Conservation (phyloP, 1,140 invertebrate genomes). For the Helicoverpa zea region DNA sequence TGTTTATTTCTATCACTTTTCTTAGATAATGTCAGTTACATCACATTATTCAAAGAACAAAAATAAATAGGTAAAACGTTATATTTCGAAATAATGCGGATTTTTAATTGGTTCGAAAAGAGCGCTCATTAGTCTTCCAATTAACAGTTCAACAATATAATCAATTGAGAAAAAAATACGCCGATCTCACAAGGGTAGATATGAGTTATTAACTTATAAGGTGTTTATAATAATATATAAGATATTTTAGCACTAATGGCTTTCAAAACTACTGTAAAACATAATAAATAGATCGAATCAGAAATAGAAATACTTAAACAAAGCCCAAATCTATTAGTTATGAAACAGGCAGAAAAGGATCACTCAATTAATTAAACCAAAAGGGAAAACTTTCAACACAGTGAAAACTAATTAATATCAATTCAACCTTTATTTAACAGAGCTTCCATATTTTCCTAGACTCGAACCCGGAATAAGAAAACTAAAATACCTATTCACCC, state of each 20-base stretch:
- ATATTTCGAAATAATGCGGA: too few species aligned
- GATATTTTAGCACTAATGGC: too few species aligned
- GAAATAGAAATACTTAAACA: too few species aligned
- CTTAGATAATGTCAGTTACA: not conserved
- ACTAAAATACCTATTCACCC: constrained; percentile 4
- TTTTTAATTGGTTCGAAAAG: too few species aligned
- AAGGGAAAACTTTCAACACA: constrained; percentile 3
- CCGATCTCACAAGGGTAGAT: too few species aligned
- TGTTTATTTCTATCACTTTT: not conserved
- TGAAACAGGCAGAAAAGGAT: not conserved
- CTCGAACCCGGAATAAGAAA: not conserved
- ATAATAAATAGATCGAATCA: too few species aligned
- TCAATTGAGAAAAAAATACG: too few species aligned
- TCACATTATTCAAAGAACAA: not conserved
- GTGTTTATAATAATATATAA: too few species aligned
- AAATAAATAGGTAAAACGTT: not conserved
- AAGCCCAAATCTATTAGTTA: not conserved
- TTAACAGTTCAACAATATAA: too few species aligned
- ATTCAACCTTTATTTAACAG: not conserved
- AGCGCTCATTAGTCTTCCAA: too few species aligned
- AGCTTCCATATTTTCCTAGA: not conserved
- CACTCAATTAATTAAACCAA: not conserved
- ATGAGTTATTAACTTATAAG: too few species aligned
- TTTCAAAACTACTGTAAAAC: too few species aligned
- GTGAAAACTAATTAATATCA: constrained; percentile 29